These are phyloP conservation scores for Nesometra sesokonis DNA, from an alignment of 35 echinoderm and acorn worm genomes.

Conservation along the genomic window DNA sequence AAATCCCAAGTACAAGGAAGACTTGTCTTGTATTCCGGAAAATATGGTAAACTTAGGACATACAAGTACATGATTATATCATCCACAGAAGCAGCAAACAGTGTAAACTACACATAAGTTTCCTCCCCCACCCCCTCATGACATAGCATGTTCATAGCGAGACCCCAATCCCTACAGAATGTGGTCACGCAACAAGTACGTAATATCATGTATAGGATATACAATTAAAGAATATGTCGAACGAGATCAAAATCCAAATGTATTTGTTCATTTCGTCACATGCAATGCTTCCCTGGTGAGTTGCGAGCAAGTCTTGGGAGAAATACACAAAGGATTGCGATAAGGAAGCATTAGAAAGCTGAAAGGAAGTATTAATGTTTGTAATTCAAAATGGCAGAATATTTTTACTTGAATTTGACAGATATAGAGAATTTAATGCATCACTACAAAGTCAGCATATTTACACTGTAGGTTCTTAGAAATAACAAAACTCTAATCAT, in stretches of 20 bases:
- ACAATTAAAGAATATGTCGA: background rate
- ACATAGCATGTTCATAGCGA: no score
- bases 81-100: no score
- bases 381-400: background rate
- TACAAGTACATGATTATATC: no score
- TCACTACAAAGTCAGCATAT: background rate
- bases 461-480: background rate
- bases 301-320: background rate
- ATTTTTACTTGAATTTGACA: background rate
- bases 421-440: background rate
- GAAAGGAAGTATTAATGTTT: background rate
- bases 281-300: background rate
- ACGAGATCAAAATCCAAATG: background rate
- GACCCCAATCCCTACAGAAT: no score
- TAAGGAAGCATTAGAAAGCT: background rate
- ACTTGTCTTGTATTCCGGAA: no score
- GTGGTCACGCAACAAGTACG: no score
- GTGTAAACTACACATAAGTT: no score
- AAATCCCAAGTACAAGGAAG: no score
- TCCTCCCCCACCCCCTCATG: no score
- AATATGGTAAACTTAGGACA: no score
- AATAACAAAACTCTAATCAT: background rate
- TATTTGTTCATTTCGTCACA: background rate
- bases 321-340: background rate
- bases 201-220: no score